phyloP scores from a whole-genome alignment of 2,797 vertebrate genomes.

The Rallus crepitans region DNA sequence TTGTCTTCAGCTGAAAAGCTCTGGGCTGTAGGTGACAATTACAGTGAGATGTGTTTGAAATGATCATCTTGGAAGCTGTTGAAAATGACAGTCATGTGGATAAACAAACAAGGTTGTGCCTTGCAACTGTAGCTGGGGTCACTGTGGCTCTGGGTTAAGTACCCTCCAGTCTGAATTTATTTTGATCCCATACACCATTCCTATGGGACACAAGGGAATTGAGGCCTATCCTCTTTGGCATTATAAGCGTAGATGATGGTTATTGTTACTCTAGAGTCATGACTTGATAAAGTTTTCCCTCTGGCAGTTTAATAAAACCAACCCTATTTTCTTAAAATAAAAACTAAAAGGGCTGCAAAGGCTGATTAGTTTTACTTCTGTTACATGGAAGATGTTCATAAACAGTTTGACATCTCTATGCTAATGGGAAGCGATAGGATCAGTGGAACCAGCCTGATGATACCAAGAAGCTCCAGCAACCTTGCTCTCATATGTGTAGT shows the following conservation, averaged over 20 bases:
- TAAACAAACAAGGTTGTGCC: not conserved
- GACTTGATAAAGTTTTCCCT: not conserved
- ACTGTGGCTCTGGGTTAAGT: not conserved
- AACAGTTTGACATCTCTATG: not conserved
- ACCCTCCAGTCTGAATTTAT: not conserved
- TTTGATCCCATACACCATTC: not conserved
- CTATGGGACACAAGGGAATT: not conserved
- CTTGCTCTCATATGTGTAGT: not conserved
- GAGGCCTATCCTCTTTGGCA: rapidly evolving
- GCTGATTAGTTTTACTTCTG: not conserved
- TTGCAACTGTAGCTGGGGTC: not conserved
- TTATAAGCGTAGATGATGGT: not conserved
- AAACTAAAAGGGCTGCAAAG: not conserved
- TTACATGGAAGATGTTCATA: not conserved
- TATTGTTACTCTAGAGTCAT: not conserved
- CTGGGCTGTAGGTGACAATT: not conserved
- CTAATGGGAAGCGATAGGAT: not conserved
- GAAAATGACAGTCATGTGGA: not conserved
- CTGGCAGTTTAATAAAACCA: not conserved
- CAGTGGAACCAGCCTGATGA: not conserved
- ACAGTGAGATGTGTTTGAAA: not conserved
- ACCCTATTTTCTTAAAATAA: not conserved
- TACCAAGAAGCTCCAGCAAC: not conserved
- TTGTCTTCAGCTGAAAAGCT: not conserved
- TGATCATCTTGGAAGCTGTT: not conserved